These are phyloP conservation scores for Charina bottae DNA, from an alignment of 2,113 vertebrate species.

Conservation along the genomic window DNA sequence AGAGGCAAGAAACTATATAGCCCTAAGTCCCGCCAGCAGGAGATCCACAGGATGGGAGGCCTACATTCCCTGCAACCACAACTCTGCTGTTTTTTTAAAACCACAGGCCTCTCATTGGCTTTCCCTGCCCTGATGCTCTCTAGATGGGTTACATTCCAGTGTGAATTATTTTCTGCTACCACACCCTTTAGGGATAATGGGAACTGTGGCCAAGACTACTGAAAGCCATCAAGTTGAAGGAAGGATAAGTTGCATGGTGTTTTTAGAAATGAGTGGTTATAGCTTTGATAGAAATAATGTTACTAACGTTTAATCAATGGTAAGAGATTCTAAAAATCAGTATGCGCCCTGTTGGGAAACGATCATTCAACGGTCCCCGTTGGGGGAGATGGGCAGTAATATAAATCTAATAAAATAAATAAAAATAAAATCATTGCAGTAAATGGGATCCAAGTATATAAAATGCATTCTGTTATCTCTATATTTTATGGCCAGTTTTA, in stretches of 20 bases:
- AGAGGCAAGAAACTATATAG: neutral
- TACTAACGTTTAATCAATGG: too few relatives aligned
- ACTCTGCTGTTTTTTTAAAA: neutral
- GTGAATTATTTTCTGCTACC: neutral
- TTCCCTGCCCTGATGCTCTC: neutral
- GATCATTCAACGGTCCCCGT: too few relatives aligned
- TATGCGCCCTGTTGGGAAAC: neutral
- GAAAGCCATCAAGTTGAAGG: neutral
- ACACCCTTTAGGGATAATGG: neutral
- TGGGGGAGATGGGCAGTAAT: too few relatives aligned
- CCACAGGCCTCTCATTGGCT: neutral
- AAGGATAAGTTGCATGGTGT: neutral
- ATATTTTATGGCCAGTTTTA: neutral
- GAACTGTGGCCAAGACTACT: neutral
- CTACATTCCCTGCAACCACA: neutral
- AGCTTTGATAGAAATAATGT: too few relatives aligned
- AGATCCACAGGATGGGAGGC: neutral
- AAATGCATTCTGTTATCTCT: too few relatives aligned
- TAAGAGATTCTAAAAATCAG: too few relatives aligned
- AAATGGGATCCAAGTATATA: neutral
- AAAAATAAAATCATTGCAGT: too few relatives aligned
- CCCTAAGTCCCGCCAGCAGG: neutral
- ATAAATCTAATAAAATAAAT: too few relatives aligned
- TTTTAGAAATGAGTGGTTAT: neutral
- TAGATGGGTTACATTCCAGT: neutral